A percentile compares a stretch with the other conserved stretches of the same genome.
Conservation (phyloP, 1,140 invertebrate genomes). For the Tetranychus cinnabarinus region DNA sequence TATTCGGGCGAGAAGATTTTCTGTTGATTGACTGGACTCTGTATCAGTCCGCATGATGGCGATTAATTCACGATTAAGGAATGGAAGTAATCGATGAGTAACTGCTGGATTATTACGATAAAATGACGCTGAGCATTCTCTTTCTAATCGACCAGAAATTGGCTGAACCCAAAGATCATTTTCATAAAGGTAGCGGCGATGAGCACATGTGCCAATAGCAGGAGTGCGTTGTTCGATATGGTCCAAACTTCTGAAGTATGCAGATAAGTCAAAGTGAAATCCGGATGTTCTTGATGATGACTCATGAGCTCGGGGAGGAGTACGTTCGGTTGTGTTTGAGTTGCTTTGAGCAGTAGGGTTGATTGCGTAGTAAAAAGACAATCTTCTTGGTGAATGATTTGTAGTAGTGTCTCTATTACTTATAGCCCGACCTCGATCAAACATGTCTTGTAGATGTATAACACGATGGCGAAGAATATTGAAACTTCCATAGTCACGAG, state of each 20-base stretch:
- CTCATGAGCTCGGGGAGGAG: no score
- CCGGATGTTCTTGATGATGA: no score
- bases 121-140: constrained; percentile 47
- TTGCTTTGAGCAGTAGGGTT: no score
- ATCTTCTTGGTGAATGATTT: no score
- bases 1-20: constrained; percentile 34
- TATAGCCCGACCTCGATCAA: not conserved
- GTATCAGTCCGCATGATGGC: constrained; percentile 29
- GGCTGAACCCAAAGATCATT: constrained; percentile 43
- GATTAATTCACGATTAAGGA: constrained; percentile 61
- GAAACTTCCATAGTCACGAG: not conserved
- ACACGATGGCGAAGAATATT: not conserved
- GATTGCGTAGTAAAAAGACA: no score
- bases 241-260: no score
- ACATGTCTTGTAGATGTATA: not conserved
- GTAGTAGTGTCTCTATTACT: no score
- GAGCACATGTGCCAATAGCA: constrained; percentile 18
- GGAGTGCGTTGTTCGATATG: constrained; percentile 13
- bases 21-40: constrained; percentile 16
- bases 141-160: constrained; percentile 30
- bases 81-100: constrained; percentile 53
- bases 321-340: no score
- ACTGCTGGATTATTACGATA: constrained; percentile 45
- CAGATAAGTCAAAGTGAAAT: no score
- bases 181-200: constrained; percentile 44